phyloP scores from a whole-genome alignment of 1,140 invertebrate species.

The Heliconius congener region DNA sequence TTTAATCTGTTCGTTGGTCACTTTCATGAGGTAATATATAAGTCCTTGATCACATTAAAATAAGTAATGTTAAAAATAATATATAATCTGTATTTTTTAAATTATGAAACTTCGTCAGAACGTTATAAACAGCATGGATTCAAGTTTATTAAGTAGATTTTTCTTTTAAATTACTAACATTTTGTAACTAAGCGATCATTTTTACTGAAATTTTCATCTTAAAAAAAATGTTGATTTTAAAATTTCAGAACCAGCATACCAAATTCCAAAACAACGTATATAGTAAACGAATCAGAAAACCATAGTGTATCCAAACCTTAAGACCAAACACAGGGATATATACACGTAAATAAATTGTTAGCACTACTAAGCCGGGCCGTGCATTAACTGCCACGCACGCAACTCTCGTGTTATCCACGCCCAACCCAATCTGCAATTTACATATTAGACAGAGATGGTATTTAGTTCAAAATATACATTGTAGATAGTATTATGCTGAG shows the following conservation, averaged over 20 bases:
- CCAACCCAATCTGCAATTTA: slow-evolving; percentile 32
- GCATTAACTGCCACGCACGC: slow-evolving; percentile 51
- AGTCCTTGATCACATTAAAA: slow-evolving; percentile 10
- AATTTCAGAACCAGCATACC: too few species aligned
- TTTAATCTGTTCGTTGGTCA: slow-evolving; percentile 9
- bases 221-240: too few species aligned
- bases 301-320: slow-evolving; percentile 4
- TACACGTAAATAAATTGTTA: slow-evolving; percentile 34
- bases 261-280: too few species aligned
- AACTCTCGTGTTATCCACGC: slow-evolving; percentile 39
- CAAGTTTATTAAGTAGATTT: not conserved
- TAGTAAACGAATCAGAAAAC: not conserved
- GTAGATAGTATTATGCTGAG: not conserved
- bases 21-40: slow-evolving; percentile 4
- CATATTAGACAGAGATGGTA: slow-evolving; percentile 21
- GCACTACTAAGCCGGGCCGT: slow-evolving; percentile 47
- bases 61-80: not conserved
- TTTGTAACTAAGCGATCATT: too few species aligned
- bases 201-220: too few species aligned
- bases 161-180: not conserved
- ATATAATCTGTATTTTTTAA: too few species aligned
- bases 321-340: not conserved
- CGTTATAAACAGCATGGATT: too few species aligned
- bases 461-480: slow-evolving; percentile 12
- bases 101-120: too few species aligned